A percentile compares a stretch with the other conserved stretches of the same genome.
Conservation (phyloP, 2,888 invertebrate genomes). For the Pomacea canaliculata region DNA sequence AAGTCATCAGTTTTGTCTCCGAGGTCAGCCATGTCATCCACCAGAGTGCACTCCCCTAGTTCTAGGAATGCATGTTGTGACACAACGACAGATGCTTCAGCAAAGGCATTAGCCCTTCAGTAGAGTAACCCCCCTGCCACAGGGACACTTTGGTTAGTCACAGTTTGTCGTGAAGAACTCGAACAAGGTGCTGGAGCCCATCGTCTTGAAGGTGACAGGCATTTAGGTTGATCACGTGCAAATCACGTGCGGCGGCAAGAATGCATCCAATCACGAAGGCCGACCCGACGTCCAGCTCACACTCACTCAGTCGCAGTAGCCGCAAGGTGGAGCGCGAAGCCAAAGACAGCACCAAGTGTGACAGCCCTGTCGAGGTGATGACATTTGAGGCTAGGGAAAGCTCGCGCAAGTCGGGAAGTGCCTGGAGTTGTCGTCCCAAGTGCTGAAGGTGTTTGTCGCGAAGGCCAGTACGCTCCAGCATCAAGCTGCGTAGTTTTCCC, state of each 20-base stretch:
- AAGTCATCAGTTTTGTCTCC: neutral
- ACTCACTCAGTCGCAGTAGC: conserved; percentile 7
- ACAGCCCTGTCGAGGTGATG: conserved; percentile 14
- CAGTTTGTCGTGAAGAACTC: neutral
- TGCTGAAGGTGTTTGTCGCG: conserved; percentile 7
- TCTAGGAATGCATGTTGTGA: conserved; percentile 13
- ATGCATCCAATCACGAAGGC: conserved; percentile 18
- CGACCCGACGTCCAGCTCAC: conserved; percentile 10
- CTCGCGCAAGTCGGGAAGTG: conserved; percentile 11
- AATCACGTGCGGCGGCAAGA: conserved; percentile 1
- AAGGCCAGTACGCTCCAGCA: conserved; percentile 11
- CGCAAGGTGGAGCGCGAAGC: conserved; percentile 4
- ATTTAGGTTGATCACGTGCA: conserved; percentile 21
- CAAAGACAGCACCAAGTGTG: conserved; percentile 5
- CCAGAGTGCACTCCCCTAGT: conserved; percentile 14
- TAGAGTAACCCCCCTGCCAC: conserved; percentile 1
- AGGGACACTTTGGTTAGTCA: conserved; percentile 14
- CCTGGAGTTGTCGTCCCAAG: conserved; percentile 4
- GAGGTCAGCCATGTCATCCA: conserved; percentile 3
- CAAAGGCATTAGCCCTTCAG: conserved; percentile 11
- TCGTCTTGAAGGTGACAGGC: conserved; percentile 11
- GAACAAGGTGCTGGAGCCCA: conserved; percentile 15
- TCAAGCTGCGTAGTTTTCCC: conserved; percentile 9
- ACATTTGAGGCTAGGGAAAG: conserved; percentile 7
- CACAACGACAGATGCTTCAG: conserved; percentile 11